Conservation (phyloP, 2,113 vertebrate genomes). For the Rhabdornis inornatus region DNA sequence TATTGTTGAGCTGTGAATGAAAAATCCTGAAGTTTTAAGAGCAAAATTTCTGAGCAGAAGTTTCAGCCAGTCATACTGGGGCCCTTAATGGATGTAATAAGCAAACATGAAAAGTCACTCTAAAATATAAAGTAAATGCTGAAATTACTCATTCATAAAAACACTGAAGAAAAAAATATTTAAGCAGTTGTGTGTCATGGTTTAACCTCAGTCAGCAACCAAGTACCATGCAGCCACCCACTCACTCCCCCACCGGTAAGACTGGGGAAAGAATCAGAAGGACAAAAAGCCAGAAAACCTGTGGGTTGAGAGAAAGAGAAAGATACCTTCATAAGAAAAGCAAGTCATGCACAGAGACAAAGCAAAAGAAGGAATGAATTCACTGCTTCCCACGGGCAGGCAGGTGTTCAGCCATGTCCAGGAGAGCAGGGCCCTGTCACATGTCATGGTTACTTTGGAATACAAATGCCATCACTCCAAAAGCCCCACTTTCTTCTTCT, state of each 20-base stretch:
- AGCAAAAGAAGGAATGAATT: background rate
- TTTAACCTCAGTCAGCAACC: background rate
- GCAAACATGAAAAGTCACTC: background rate
- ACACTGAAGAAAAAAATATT: background rate
- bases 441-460: fast-evolving
- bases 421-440: background rate
- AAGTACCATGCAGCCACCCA: background rate
- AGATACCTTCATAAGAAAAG: background rate
- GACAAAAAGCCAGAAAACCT: background rate
- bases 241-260: background rate
- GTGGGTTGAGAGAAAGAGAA: background rate
- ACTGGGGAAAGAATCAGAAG: background rate
- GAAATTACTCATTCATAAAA: background rate
- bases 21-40: background rate
- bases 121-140: background rate
- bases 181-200: background rate
- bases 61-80: background rate
- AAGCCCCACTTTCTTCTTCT: background rate
- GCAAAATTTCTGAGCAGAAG: background rate
- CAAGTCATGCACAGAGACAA: background rate
- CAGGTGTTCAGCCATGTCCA: background rate
- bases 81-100: background rate
- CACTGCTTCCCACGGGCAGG: background rate
- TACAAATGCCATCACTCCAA: background rate
- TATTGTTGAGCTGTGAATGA: background rate